Evolutionary conservation across 2,888 invertebrate species (phyloP).

Genomic region (Ormia ochracea): DNA sequence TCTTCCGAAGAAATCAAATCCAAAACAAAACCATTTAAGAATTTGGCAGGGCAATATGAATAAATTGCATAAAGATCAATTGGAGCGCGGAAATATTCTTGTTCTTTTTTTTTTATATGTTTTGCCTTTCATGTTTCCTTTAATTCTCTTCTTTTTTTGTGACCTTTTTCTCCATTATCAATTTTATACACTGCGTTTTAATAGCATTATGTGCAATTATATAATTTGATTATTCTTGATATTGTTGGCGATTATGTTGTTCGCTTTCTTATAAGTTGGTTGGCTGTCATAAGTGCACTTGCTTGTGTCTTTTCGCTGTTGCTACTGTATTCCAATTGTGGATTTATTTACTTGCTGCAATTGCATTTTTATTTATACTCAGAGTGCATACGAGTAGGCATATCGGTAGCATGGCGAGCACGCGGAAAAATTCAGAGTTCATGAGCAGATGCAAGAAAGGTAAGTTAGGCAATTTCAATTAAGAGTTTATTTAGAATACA

Average conservation of each 20-base stretch:
- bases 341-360: not conserved
- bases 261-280: not conserved
- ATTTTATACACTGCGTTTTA: conserved; percentile 18
- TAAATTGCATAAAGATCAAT: conserved; percentile 1
- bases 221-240: conserved; percentile 11
- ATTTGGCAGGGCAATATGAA: conserved; percentile 22
- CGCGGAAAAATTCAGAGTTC: no score
- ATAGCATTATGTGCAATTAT: conserved; percentile 28
- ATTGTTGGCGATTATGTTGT: not conserved
- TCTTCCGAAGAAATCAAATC: not conserved
- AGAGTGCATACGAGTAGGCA: no score
- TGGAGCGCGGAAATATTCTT: not conserved
- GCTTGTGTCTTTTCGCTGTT: not conserved
- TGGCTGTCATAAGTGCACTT: not conserved
- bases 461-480: no score
- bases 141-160: not conserved
- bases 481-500: no score
- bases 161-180: not conserved
- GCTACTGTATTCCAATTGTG: conserved; percentile 6
- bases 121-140: not conserved
- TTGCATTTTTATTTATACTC: not conserved
- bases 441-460: no score
- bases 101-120: not conserved
- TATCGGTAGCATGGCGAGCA: no score
- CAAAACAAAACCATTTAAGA: not conserved